Percentiles rank a stretch among this genome's conserved stretches.
Conservation (phyloP, 2,797 vertebrate species). For the Lagodon rhomboides region DNA sequence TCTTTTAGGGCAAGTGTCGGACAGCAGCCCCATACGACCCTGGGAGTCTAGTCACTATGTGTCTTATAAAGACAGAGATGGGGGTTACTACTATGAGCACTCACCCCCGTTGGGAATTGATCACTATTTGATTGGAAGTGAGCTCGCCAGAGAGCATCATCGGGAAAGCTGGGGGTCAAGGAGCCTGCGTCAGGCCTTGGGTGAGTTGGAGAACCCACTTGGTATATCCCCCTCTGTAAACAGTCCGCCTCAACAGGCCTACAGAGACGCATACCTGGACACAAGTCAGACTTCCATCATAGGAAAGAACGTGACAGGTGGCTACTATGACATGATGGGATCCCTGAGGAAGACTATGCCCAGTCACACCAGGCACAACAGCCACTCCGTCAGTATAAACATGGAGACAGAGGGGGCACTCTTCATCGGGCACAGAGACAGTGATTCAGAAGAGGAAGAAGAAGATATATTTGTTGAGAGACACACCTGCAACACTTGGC, state of each 20-base stretch:
- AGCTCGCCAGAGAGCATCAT: slow-evolving; percentile 62
- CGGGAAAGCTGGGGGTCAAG: slow-evolving; percentile 88
- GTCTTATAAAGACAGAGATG: slow-evolving; percentile 85
- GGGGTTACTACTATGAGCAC: slow-evolving; percentile 85
- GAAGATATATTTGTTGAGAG: slow-evolving; percentile 82
- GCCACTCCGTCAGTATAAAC: slow-evolving; percentile 85
- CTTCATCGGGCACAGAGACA: slow-evolving; percentile 79
- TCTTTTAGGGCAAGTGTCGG: slow-evolving; percentile 85
- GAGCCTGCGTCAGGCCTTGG: slow-evolving; percentile 83
- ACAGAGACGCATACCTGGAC: slow-evolving; percentile 80
- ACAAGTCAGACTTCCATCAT: slow-evolving; percentile 70
- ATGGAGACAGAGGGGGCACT: slow-evolving; percentile 84
- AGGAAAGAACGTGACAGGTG: slow-evolving; percentile 76
- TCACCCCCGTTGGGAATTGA: slow-evolving; percentile 77
- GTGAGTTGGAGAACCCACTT: slow-evolving; percentile 88
- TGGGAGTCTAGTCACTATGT: slow-evolving; percentile 89
- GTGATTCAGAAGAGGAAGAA: slow-evolving; percentile 80
- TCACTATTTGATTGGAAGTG: slow-evolving; percentile 77
- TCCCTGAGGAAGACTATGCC: slow-evolving; percentile 88
- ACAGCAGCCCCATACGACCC: slow-evolving; percentile 78
- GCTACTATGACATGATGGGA: slow-evolving; percentile 90
- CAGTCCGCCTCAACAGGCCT: slow-evolving; percentile 74
- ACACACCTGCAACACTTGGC: slow-evolving; percentile 87
- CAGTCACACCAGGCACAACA: slow-evolving; percentile 70
- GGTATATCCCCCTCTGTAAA: slow-evolving; percentile 80